A percentile compares a stretch with the other conserved stretches of the same genome.
These are phyloP conservation scores for Synanthedon andrenaeformis DNA, from an alignment of 2,888 invertebrate genomes.

Conservation along the genomic window DNA sequence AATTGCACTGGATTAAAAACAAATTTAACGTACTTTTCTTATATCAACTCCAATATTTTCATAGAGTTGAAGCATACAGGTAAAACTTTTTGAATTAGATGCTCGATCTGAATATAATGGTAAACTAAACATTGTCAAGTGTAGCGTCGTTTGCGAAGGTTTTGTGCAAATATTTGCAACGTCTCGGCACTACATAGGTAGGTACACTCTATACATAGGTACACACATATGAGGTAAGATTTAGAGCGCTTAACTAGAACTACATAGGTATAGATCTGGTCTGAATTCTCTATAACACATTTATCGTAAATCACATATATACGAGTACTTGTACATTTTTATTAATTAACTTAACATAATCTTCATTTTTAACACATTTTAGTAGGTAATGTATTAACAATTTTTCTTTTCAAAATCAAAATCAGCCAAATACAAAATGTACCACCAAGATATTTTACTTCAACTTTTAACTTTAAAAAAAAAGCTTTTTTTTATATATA, in stretches of 20 bases:
- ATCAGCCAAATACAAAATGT: too few species aligned
- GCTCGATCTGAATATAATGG: conserved; percentile 43
- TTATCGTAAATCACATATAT: too few species aligned
- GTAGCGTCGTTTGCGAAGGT: conserved; percentile 14
- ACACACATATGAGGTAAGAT: not conserved
- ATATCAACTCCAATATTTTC: not conserved
- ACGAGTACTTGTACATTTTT: too few species aligned
- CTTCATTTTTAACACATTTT: too few species aligned
- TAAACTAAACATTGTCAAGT: conserved; percentile 29
- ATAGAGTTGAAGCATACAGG: not conserved
- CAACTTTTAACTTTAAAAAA: too few species aligned
- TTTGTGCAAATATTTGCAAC: conserved; percentile 16
- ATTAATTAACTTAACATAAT: too few species aligned
- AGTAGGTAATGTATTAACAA: too few species aligned
- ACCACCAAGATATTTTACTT: too few species aligned
- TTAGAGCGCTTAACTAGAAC: not conserved
- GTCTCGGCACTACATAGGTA: not conserved
- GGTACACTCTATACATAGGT: not conserved
- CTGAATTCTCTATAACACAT: too few species aligned
- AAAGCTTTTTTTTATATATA: too few species aligned
- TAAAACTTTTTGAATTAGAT: conserved; percentile 25
- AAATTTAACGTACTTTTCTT: not conserved
- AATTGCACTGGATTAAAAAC: not conserved
- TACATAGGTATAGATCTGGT: too few species aligned
- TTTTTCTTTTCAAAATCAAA: too few species aligned